A percentile compares a stretch with the other conserved stretches of the same genome.
phyloP scores from a whole-genome alignment of 2,797 vertebrate species.

The Calcarius lapponicus region DNA sequence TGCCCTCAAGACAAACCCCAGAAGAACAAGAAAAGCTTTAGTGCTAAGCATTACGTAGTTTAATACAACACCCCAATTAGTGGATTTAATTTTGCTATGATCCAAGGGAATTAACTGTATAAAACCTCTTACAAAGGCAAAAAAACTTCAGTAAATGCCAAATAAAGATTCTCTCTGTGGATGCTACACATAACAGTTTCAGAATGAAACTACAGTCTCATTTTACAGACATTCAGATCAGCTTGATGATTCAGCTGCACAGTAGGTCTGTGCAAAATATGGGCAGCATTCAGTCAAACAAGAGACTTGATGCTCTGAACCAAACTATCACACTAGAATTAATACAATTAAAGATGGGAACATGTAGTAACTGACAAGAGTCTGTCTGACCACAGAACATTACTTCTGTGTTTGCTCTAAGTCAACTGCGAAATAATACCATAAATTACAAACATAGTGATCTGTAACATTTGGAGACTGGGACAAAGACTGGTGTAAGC shows the following conservation, averaged over 20 bases:
- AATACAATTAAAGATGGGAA: neutral
- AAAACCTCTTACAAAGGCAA: neutral
- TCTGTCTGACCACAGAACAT: neutral
- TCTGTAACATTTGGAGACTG: neutral
- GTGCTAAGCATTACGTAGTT: neutral
- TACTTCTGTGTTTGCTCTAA: neutral
- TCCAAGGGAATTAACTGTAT: neutral
- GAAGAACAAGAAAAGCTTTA: neutral
- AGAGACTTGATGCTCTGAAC: neutral
- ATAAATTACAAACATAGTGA: neutral
- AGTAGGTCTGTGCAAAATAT: neutral
- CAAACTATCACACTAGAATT: neutral
- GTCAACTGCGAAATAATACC: neutral
- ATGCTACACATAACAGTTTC: neutral
- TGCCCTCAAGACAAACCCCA: neutral
- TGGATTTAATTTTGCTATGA: neutral
- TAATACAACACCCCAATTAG: neutral
- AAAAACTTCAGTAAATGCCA: neutral
- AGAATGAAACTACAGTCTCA: neutral
- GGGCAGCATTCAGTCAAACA: neutral
- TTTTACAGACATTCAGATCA: neutral
- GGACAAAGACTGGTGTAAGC: neutral
- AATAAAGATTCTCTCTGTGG: neutral
- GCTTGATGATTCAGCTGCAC: neutral
- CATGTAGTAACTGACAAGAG: neutral